Evolutionary conservation across 1,140 invertebrate species (phyloP).

Genomic region (Caenorhabditis brenneri): DNA sequence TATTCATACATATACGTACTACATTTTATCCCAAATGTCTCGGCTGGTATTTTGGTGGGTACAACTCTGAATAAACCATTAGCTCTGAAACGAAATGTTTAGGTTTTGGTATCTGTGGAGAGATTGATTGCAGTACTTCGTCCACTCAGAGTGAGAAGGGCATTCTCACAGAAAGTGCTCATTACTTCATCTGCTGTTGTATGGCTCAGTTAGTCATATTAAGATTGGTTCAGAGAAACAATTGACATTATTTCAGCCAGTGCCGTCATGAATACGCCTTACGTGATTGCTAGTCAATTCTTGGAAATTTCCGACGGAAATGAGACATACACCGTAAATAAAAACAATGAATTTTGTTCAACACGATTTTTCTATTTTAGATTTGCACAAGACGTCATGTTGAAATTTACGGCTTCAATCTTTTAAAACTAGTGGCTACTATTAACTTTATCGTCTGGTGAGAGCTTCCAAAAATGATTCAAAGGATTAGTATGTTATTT

Average conservation of each 20-base stretch:
- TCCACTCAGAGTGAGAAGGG: conserved; percentile 63
- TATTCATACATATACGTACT: conserved; percentile 66
- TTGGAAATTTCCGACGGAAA: conserved; percentile 58
- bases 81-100: conserved; percentile 46
- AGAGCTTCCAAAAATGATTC: background rate
- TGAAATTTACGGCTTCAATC: conserved; percentile 57
- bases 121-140: conserved; percentile 67
- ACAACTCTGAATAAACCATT: background rate
- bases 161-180: conserved; percentile 58
- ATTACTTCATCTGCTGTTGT: conserved; percentile 59
- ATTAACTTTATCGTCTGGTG: conserved; percentile 61
- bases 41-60: conserved; percentile 64
- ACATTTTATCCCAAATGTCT: conserved; percentile 66
- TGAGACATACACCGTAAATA: conserved; percentile 56
- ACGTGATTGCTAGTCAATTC: conserved; percentile 64
- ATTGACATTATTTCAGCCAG: conserved; percentile 23
- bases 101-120: conserved; percentile 68
- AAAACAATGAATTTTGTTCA: background rate
- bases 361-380: conserved; percentile 24
- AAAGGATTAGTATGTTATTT: background rate
- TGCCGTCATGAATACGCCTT: conserved; percentile 63
- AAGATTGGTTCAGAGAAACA: background rate
- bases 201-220: conserved; percentile 58
- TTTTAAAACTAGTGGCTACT: conserved; percentile 63
- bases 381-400: conserved; percentile 63